Evolutionary conservation across 2,113 vertebrate species (phyloP).

Genomic region (Thomomys bottae): DNA sequence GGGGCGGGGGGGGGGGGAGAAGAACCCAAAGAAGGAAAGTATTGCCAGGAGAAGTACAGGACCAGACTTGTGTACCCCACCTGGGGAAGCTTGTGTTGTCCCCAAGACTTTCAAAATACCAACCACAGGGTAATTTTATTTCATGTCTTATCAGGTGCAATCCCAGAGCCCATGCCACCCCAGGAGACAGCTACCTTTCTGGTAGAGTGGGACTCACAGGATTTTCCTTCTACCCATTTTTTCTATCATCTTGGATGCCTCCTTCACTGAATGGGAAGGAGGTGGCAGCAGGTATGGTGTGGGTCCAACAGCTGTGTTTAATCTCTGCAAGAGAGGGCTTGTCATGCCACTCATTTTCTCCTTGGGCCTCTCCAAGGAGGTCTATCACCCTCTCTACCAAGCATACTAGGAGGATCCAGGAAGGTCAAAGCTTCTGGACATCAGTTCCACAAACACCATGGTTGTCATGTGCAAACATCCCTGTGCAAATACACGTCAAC

Average conservation of each 20-base stretch:
- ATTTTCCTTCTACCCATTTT: background rate
- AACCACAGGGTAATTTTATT: background rate
- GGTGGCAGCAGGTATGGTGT: background rate
- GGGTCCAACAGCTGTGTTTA: background rate
- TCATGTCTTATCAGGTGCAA: background rate
- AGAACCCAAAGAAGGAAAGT: background rate
- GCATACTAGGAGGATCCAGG: constrained; percentile 81
- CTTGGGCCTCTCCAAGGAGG: constrained; percentile 49
- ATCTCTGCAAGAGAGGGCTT: background rate
- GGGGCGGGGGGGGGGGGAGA: background rate
- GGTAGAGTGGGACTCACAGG: background rate
- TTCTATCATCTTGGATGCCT: background rate
- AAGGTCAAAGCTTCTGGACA: constrained; percentile 77
- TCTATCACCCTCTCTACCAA: constrained; percentile 78
- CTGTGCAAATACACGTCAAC: constrained; percentile 83
- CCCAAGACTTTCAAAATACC: background rate
- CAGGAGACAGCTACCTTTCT: background rate
- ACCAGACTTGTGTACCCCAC: background rate
- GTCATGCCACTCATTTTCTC: background rate
- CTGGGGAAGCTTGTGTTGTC: too few species aligned
- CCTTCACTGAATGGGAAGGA: background rate
- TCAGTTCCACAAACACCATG: constrained; percentile 79
- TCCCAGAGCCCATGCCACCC: background rate
- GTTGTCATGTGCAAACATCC: constrained; percentile 85
- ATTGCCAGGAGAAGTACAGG: background rate